These are phyloP conservation scores for Palythoa heliodiscus DNA, from an alignment of 92 coral and sea anemone genomes.

Conservation along the genomic window DNA sequence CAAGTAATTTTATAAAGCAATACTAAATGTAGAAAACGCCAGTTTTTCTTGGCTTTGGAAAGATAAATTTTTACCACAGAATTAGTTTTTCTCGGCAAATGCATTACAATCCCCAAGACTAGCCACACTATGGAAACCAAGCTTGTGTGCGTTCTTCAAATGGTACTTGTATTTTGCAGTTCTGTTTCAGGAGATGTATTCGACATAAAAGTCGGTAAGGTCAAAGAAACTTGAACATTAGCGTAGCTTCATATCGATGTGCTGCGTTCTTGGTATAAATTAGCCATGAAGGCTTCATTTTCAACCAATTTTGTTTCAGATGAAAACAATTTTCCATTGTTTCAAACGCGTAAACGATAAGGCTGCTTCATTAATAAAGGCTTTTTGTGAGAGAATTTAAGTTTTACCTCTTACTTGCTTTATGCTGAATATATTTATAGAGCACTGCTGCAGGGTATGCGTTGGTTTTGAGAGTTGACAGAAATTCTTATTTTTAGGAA, in stretches of 20 bases:
- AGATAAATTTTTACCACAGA: background rate
- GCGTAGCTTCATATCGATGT: background rate
- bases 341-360: too few species aligned
- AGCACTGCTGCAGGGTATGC: too few species aligned
- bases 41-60: background rate
- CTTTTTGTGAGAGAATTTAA: too few species aligned
- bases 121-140: background rate
- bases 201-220: constrained; percentile 27
- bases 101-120: background rate
- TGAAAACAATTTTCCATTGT: too few species aligned
- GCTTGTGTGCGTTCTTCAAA: background rate
- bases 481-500: too few species aligned
- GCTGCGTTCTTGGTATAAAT: too few species aligned
- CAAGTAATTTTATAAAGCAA: background rate
- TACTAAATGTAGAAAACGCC: background rate
- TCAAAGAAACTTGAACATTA: background rate
- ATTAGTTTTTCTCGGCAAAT: background rate
- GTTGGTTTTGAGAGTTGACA: too few species aligned
- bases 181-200: background rate
- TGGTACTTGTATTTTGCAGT: background rate
- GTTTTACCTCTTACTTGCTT: too few species aligned
- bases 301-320: too few species aligned
- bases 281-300: too few species aligned
- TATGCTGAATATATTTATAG: too few species aligned
- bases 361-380: too few species aligned